phyloP scores from a whole-genome alignment of 1,140 invertebrate species.

The Drosophila orosa region DNA sequence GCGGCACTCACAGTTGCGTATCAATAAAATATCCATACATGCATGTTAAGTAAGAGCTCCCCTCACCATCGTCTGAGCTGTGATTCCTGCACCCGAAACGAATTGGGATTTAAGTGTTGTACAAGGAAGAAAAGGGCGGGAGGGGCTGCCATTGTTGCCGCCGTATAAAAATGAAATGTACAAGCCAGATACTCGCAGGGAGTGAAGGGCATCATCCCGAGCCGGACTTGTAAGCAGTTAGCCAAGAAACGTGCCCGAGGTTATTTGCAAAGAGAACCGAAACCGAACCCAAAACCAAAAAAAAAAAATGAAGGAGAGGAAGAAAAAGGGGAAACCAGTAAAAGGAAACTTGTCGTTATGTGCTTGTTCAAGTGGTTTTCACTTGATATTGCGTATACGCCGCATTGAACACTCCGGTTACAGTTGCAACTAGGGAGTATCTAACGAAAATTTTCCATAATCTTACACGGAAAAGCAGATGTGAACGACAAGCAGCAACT shows the following conservation, averaged over 20 bases:
- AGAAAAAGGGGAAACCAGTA: conserved; percentile 18
- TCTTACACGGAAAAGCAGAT: no score
- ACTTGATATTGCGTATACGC: conserved; percentile 69
- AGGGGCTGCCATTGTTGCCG: conserved; percentile 54
- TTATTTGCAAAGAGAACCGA: conserved; percentile 44
- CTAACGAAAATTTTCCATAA: conserved; percentile 18
- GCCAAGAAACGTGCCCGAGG: conserved; percentile 60
- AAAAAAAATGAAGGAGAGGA: conserved; percentile 4
- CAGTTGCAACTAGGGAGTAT: conserved; percentile 18
- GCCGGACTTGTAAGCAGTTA: conserved; percentile 53
- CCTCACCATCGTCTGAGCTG: conserved; percentile 47
- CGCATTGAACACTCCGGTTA: conserved; percentile 31
- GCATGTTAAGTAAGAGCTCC: conserved; percentile 79
- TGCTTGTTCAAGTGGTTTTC: conserved; percentile 45
- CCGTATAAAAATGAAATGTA: conserved; percentile 71
- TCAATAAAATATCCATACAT: conserved; percentile 83
- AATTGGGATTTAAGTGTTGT: conserved; percentile 82
- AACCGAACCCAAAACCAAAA: conserved; percentile 18
- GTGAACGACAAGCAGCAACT: not conserved
- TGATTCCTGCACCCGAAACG: conserved; percentile 75
- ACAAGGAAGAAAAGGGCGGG: conserved; percentile 43
- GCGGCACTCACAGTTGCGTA: conserved; percentile 67
- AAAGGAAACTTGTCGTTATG: conserved; percentile 47
- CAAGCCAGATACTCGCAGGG: conserved; percentile 6
- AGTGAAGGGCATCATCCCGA: conserved; percentile 25